Evolutionary conservation across 64 coral and sea anemone genomes (phyloP).

Genomic region (Platygyra sinensis): DNA sequence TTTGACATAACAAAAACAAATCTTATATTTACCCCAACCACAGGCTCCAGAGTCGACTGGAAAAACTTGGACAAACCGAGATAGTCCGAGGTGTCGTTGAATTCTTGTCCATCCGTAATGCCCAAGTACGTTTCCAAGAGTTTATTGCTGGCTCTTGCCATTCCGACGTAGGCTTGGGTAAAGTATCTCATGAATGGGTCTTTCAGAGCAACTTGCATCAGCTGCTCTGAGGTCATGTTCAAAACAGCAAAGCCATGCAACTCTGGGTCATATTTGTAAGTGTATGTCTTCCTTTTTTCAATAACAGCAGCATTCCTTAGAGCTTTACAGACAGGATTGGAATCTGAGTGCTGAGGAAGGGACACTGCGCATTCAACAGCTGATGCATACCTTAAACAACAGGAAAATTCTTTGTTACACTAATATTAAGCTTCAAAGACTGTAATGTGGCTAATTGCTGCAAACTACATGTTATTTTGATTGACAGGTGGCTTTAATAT

Average conservation of each 20-base stretch:
- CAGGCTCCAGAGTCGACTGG: background rate
- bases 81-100: background rate
- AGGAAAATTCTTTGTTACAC: background rate
- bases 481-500: too few relatives aligned
- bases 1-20: too few relatives aligned
- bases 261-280: background rate
- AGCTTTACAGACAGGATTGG: background rate
- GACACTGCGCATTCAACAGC: background rate
- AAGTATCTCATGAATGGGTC: conserved; percentile 24
- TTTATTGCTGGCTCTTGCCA: too few relatives aligned
- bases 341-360: background rate
- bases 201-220: background rate
- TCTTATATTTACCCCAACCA: background rate
- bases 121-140: background rate
- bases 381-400: background rate
- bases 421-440: too few relatives aligned
- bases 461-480: too few relatives aligned
- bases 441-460: too few relatives aligned
- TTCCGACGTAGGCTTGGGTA: background rate
- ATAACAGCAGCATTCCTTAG: background rate
- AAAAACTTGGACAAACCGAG: background rate
- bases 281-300: conserved; percentile 12
- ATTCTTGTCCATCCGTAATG: background rate
- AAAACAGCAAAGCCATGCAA: background rate
- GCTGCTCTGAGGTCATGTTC: background rate